phyloP scores from a whole-genome alignment of 2,888 invertebrate genomes.

The Drosophila longiperda region DNA sequence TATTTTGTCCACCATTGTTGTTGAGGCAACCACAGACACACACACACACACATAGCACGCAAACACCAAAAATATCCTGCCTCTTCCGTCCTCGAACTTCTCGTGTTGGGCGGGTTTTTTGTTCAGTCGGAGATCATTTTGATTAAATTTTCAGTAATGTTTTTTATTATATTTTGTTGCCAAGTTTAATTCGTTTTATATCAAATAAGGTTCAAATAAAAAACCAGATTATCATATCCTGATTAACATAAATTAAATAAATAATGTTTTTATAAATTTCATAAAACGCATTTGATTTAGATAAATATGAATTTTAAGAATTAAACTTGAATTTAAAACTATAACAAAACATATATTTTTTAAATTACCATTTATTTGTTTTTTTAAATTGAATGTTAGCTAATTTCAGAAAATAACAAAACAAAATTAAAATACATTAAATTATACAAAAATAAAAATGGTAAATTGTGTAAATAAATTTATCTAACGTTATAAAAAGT shows the following conservation, averaged over 20 bases:
- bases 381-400: background rate
- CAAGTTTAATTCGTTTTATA: slow-evolving; percentile 37
- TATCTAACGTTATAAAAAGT: background rate
- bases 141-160: slow-evolving; percentile 51
- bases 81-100: background rate
- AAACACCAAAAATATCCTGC: slow-evolving; percentile 33
- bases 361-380: background rate
- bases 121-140: slow-evolving; percentile 55
- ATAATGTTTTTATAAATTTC: background rate
- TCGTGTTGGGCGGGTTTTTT: slow-evolving; percentile 23
- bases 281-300: background rate
- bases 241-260: background rate
- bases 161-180: slow-evolving; percentile 3
- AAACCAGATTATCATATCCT: slow-evolving; percentile 10
- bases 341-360: background rate
- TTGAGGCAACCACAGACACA: slow-evolving; percentile 38
- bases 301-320: background rate
- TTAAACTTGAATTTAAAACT: background rate
- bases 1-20: slow-evolving; percentile 58
- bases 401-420: background rate
- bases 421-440: background rate
- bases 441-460: background rate
- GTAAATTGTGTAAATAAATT: background rate
- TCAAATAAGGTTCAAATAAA: slow-evolving; percentile 6
- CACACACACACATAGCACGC: slow-evolving; percentile 5